Percentiles rank a stretch among this genome's conserved stretches.
Conservation (phyloP, 2,888 invertebrate genomes). For the Notocelia uddmanniana region DNA sequence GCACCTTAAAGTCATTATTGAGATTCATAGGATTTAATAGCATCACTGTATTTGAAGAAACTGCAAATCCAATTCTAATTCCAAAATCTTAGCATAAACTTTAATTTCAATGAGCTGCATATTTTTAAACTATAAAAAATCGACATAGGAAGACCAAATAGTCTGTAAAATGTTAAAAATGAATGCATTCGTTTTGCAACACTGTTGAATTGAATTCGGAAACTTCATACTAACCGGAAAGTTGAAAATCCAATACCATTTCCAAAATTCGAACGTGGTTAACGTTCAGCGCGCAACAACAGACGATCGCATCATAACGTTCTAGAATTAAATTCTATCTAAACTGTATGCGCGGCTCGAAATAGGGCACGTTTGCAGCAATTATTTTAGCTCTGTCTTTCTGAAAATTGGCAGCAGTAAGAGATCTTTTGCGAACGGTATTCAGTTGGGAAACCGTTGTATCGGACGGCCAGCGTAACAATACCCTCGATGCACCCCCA, state of each 20-base stretch:
- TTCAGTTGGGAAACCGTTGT: constrained; percentile 85
- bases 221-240: neutral
- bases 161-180: neutral
- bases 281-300: constrained; percentile 53
- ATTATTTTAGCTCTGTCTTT: constrained; percentile 86
- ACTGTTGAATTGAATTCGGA: neutral
- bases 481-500: constrained; percentile 66
- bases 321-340: constrained; percentile 80
- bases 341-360: constrained; percentile 77
- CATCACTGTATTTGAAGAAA: neutral
- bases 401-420: constrained; percentile 85
- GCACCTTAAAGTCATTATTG: no score
- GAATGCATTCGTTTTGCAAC: neutral
- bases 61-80: neutral
- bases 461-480: constrained; percentile 62
- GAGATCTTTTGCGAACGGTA: constrained; percentile 82
- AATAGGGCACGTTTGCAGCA: constrained; percentile 84
- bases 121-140: neutral
- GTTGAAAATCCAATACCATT: neutral
- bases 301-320: constrained; percentile 72
- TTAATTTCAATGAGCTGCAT: neutral
- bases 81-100: neutral
- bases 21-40: neutral
- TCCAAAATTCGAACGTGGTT: constrained; percentile 45
- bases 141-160: neutral